Conservation (phyloP, 2,888 invertebrate species). For the Polyommatus icarus region DNA sequence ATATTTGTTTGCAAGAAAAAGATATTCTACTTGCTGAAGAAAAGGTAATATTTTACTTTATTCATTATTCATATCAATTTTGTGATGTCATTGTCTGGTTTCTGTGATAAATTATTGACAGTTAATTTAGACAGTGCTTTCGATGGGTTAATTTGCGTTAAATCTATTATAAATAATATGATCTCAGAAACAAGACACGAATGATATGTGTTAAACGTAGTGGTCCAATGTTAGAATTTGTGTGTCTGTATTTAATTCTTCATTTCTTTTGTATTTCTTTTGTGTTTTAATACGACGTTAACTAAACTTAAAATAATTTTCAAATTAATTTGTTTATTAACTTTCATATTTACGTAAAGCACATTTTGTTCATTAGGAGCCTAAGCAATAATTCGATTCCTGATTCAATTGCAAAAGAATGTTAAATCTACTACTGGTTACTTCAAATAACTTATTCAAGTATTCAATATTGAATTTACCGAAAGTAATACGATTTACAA, state of each 20-base stretch:
- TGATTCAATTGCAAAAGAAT: background rate
- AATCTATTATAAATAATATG: background rate
- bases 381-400: slow-evolving; percentile 9
- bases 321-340: background rate
- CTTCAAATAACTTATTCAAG: too few relatives aligned
- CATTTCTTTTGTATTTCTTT: too few relatives aligned
- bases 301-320: background rate
- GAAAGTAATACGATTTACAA: slow-evolving; percentile 27
- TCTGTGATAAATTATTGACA: background rate
- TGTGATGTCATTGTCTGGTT: background rate
- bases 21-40: slow-evolving; percentile 81
- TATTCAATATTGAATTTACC: background rate
- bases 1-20: slow-evolving; percentile 87
- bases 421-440: background rate
- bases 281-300: background rate
- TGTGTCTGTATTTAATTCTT: background rate
- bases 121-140: background rate
- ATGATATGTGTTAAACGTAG: background rate
- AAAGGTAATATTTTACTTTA: slow-evolving; percentile 66
- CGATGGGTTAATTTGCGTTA: background rate
- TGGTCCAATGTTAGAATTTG: background rate
- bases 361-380: slow-evolving; percentile 23
- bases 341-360: background rate
- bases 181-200: background rate
- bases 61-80: slow-evolving; percentile 43